Base-by-base conservation (phyloP, 64 coral and sea anemone species). In the Cladopsammia gracilis region DNA sequence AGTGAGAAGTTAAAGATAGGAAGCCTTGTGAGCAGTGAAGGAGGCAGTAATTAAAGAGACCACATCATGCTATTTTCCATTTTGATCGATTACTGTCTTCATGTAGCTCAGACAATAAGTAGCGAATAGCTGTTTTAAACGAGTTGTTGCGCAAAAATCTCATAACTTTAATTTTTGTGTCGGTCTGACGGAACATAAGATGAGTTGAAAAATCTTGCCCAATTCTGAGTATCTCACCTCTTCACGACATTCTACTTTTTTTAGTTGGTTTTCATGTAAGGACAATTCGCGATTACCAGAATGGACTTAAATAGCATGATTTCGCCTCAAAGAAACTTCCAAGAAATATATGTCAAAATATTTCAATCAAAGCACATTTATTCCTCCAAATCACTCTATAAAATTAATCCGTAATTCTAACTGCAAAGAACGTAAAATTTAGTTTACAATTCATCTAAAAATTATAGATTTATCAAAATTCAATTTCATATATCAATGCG, bases 1-100 rank as follows among this genome's bases (percentile, higher is more conserved):
- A 48, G 50, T 51, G 48, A 79, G 62, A 61, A 82, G 79, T 58
- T 86, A 75, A 86, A 96, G 91, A 86, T 86, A 60, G 72, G 94
- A 95, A 95, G 94, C 94, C 93, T 95, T 95, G 14, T 69, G 7
- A 60, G 54, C 11, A 49, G 44, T 15, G 34, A 67, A 65, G 4
- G 25, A 77, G n/a, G 16, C 9, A 15, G 18, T 56, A 67, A 12
- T 56, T 6, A 76, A 76, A 10, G 34, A 47, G 54, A 23, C 67
- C 70, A 20, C 20, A 73, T 25, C 66, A 34, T 70, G 69, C 68
- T 80, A 6, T 34, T 56, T 72, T 78, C 53, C 53, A 73, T 72
- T 91, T 76, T 70, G 81, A 42, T 22, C 81, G 67, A 34, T 34
- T 34, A 34, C 34, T 34, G 34, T 34, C 34, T 34, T 34, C 34